A percentile compares a stretch with the other conserved stretches of the same genome.
Evolutionary conservation across 2,113 vertebrate species (phyloP).

Genomic region (Ahaetulla prasina): DNA sequence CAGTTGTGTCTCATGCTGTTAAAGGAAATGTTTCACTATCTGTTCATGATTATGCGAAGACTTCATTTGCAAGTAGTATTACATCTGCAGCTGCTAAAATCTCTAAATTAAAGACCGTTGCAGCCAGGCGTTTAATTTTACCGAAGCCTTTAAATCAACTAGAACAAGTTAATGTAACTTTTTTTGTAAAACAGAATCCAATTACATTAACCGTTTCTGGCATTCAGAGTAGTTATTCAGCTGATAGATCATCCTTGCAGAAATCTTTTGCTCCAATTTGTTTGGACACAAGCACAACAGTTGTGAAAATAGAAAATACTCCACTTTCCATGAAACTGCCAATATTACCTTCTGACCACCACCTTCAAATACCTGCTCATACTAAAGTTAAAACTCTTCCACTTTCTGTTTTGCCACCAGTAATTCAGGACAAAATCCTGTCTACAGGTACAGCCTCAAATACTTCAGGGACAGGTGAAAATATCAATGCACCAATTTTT

Average conservation of each 20-base stretch:
- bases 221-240: conserved; percentile 53
- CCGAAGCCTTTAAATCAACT: conserved; percentile 62
- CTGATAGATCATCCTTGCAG: conserved; percentile 56
- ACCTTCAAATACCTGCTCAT: conserved; percentile 79
- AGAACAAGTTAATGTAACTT: conserved; percentile 49
- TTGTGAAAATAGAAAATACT: conserved; percentile 54
- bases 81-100: conserved; percentile 58
- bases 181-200: conserved; percentile 54
- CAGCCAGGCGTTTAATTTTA: conserved; percentile 65
- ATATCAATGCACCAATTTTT: conserved; percentile 54
- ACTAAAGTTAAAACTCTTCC: conserved; percentile 77
- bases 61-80: conserved; percentile 53
- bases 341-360: conserved; percentile 72
- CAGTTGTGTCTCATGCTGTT: conserved; percentile 59
- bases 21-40: conserved; percentile 49
- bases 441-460: conserved; percentile 47
- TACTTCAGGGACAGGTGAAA: conserved; percentile 47
- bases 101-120: conserved; percentile 62
- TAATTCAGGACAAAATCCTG: conserved; percentile 76
- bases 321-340: conserved; percentile 63
- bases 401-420: conserved; percentile 71
- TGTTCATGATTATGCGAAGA: conserved; percentile 62
- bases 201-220: conserved; percentile 23
- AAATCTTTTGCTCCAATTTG: conserved; percentile 41
- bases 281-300: conserved; percentile 49